These are phyloP conservation scores for Theretra japonica DNA, from an alignment of 2,888 invertebrate species.

Conservation along the genomic window DNA sequence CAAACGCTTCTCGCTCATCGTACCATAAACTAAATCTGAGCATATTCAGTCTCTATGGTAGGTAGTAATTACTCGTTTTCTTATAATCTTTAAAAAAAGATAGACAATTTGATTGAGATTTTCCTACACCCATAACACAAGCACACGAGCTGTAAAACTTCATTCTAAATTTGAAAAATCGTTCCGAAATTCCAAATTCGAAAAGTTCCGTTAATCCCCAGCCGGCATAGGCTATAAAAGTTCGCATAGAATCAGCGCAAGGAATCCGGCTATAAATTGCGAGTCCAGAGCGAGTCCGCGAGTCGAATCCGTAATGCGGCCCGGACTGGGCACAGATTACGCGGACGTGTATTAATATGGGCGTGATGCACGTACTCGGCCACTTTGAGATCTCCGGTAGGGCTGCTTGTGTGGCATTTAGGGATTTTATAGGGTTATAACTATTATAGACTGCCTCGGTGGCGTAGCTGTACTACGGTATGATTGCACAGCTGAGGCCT, in stretches of 20 bases:
- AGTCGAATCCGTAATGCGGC: conserved; percentile 69
- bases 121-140: background rate
- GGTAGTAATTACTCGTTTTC: too few relatives aligned
- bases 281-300: conserved; percentile 68
- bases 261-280: conserved; percentile 74
- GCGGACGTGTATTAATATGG: conserved; percentile 64
- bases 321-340: conserved; percentile 73
- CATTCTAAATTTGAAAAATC: background rate
- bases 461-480: too few relatives aligned
- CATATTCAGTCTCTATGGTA: too few relatives aligned
- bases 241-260: conserved; percentile 33
- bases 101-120: too few relatives aligned
- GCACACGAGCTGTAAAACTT: background rate
- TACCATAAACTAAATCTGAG: too few relatives aligned
- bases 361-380: conserved; percentile 34
- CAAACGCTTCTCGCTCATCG: too few relatives aligned
- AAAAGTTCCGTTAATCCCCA: background rate
- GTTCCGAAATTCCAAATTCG: background rate
- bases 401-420: conserved; percentile 27
- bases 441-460: too few relatives aligned
- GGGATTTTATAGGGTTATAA: too few relatives aligned
- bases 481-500: too few relatives aligned
- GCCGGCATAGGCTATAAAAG: conserved; percentile 27
- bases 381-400: conserved; percentile 20
- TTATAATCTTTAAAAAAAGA: too few relatives aligned